A percentile compares a stretch with the other conserved stretches of the same genome.
Conservation (phyloP, 2,113 vertebrate genomes). For the Ellobius talpinus region DNA sequence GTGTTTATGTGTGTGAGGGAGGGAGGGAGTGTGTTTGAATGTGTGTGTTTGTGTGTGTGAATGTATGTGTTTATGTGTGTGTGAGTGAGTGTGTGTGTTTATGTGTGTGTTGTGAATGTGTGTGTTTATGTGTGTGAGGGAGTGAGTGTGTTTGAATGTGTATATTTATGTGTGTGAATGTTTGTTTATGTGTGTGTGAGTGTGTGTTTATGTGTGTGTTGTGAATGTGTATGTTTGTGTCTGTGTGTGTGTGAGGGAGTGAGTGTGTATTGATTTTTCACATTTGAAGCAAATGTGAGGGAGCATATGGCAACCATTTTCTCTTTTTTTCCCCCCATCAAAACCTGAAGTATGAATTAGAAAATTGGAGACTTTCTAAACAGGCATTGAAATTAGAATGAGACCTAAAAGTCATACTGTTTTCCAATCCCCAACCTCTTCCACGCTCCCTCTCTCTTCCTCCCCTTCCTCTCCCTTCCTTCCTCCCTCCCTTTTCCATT, state of each 20-base stretch:
- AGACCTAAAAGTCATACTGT: not conserved
- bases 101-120: not conserved
- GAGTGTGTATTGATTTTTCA: not conserved
- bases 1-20: not conserved
- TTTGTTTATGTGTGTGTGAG: not conserved
- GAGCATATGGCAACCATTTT: conserved; percentile 63
- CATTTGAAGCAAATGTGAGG: conserved; percentile 27
- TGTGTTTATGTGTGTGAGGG: too few relatives aligned
- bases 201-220: not conserved
- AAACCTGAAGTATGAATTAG: conserved; percentile 27
- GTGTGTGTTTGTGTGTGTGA: not conserved
- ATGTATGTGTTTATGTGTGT: not conserved
- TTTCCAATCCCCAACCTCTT: not conserved
- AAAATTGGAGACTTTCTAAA: conserved; percentile 45
- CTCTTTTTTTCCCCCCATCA: not conserved
- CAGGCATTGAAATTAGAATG: conserved; percentile 15
- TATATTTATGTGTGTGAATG: not conserved
- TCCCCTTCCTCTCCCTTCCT: too few relatives aligned
- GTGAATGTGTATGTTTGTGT: not conserved
- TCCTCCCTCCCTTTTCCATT: not conserved
- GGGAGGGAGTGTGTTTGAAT: too few relatives aligned
- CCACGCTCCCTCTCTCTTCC: not conserved
- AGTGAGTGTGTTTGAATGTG: too few relatives aligned
- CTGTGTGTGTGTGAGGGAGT: not conserved
- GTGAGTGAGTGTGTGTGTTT: not conserved